Conservation (phyloP, 2,113 vertebrate genomes). For the Papio anubis region DNA sequence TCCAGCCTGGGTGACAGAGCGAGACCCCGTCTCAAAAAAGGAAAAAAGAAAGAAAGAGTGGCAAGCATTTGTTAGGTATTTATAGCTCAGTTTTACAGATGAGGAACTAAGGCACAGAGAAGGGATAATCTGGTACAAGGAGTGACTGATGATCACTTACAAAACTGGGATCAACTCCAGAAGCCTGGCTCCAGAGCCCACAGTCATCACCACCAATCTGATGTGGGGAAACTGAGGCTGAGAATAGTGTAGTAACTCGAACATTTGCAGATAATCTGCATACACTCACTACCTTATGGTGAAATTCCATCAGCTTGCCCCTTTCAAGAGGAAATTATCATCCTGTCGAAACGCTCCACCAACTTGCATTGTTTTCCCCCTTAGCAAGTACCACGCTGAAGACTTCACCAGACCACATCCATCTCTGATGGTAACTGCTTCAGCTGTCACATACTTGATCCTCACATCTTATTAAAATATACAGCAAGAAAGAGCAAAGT, state of each 20-base stretch:
- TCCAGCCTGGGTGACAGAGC: too few species aligned
- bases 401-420: not conserved
- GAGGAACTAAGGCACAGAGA: not conserved
- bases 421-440: not conserved
- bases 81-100: not conserved
- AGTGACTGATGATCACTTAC: not conserved
- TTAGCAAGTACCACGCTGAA: not conserved
- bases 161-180: not conserved
- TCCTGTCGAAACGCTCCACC: not conserved
- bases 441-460: not conserved
- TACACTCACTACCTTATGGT: rapidly evolving
- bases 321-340: not conserved
- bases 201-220: rapidly evolving
- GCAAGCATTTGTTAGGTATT: not conserved
- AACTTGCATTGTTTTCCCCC: not conserved
- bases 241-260: not conserved
- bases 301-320: not conserved
- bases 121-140: not conserved
- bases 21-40: too few species aligned
- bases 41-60: not conserved
- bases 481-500: conserved; percentile 12
- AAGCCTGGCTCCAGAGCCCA: not conserved
- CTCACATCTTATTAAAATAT: not conserved
- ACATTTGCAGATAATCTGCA: not conserved
- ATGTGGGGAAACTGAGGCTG: not conserved